These are phyloP conservation scores for Netelia melanura DNA, from an alignment of 2,888 invertebrate species.

Conservation along the genomic window DNA sequence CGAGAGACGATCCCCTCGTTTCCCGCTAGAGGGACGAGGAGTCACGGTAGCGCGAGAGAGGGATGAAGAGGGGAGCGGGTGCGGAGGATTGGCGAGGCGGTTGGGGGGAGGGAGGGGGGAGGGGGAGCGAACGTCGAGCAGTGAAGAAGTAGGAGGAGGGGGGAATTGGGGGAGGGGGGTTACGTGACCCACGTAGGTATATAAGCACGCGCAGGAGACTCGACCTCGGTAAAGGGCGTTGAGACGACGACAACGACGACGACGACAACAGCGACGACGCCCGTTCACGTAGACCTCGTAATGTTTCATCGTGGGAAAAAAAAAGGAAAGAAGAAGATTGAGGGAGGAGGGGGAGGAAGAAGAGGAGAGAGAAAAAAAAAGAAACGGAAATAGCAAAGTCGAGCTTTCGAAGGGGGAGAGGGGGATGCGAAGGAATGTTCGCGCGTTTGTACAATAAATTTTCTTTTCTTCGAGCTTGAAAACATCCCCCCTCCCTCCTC, in stretches of 20 bases:
- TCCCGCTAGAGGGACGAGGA: not conserved
- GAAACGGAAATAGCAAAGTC: conserved; percentile 16
- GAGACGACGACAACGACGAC: conserved; percentile 56
- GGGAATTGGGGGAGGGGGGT: conserved; percentile 26
- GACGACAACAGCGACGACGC: conserved; percentile 51
- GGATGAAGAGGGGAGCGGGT: not conserved
- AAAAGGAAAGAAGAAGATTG: conserved; percentile 12
- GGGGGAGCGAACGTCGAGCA: not conserved
- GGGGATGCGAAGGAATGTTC: conserved; percentile 50
- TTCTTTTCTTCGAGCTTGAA: not conserved
- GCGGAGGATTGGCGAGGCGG: not conserved
- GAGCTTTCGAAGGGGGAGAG: conserved; percentile 37
- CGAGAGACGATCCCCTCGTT: not conserved
- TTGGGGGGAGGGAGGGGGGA: not conserved
- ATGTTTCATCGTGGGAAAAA: conserved; percentile 30
- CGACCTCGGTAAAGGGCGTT: conserved; percentile 69
- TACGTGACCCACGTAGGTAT: conserved; percentile 54
- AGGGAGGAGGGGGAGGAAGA: not conserved
- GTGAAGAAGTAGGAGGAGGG: not conserved
- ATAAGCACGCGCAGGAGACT: conserved; percentile 28
- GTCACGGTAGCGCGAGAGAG: not conserved
- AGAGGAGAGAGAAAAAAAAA: not conserved
- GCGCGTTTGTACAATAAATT: not conserved
- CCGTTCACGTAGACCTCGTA: conserved; percentile 58
- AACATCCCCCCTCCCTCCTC: too few relatives aligned